Evolutionary conservation across 2,113 vertebrate genomes (phyloP).

Genomic region (Tetrao urogallus): DNA sequence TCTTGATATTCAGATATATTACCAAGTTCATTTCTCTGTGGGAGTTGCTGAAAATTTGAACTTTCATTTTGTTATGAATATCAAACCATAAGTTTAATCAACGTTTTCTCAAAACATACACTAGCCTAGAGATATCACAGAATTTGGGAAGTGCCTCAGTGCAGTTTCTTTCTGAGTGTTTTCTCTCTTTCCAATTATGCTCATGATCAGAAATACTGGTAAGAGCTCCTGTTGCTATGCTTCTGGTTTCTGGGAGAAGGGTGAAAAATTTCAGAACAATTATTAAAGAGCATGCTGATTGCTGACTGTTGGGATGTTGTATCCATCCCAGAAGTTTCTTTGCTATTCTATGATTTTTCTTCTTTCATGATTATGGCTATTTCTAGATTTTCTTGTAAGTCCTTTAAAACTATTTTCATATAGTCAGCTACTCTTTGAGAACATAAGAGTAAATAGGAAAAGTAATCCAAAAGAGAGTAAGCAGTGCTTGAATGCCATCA

Average conservation of each 20-base stretch:
- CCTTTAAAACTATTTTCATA: neutral
- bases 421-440: neutral
- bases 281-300: accelerated
- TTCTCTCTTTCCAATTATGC: neutral
- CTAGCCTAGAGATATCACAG: neutral
- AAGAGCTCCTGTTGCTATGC: neutral
- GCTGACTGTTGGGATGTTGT: accelerated
- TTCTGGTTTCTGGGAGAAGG: neutral
- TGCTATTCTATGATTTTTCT: neutral
- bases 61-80: neutral
- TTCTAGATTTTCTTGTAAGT: neutral
- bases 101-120: neutral
- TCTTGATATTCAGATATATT: accelerated
- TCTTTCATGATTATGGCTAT: neutral
- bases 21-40: neutral
- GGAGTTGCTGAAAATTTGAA: neutral
- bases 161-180: neutral
- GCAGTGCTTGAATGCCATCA: neutral
- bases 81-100: neutral
- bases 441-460: neutral
- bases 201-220: neutral
- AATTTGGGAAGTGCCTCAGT: neutral
- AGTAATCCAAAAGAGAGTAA: accelerated
- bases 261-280: neutral
- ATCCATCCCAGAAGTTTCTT: neutral